Evolutionary conservation across 1,140 invertebrate genomes (phyloP).

Genomic region (Idris sp.): DNA sequence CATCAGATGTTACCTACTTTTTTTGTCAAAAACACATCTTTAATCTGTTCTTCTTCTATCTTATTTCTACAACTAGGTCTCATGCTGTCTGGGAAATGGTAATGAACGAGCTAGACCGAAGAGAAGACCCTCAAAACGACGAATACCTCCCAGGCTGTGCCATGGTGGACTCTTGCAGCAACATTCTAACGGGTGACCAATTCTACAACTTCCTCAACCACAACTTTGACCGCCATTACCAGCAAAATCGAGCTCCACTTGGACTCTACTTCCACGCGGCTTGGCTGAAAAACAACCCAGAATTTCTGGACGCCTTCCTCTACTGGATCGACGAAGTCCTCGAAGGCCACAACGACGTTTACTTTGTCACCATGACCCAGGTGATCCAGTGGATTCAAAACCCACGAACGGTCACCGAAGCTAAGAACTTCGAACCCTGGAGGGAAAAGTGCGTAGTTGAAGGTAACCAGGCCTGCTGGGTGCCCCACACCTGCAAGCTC

Average conservation of each 20-base stretch:
- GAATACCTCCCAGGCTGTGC: constrained; percentile 95
- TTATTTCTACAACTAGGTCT: constrained; percentile 63
- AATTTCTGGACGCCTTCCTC: constrained; percentile 94
- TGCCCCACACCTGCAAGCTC: constrained; percentile 92
- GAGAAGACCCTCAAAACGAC: constrained; percentile 94
- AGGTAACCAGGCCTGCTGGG: constrained; percentile 88
- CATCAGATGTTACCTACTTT: too few species aligned
- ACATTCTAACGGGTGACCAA: constrained; percentile 94
- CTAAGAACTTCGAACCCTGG: constrained; percentile 96
- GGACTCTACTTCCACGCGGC: constrained; percentile 97
- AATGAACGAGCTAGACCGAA: constrained; percentile 96
- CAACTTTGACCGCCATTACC: constrained; percentile 97
- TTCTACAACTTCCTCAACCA: constrained; percentile 97
- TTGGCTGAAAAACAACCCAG: constrained; percentile 96
- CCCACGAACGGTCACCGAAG: constrained; percentile 88
- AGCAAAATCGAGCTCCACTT: constrained; percentile 94
- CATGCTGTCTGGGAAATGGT: constrained; percentile 99
- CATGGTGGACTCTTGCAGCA: constrained; percentile 97
- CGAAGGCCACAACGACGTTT: constrained; percentile 92
- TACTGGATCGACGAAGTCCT: constrained; percentile 97
- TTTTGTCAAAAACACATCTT: too few species aligned
- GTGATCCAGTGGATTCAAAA: constrained; percentile 98
- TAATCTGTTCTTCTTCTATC: too few species aligned
- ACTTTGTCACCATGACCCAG: constrained; percentile 98
- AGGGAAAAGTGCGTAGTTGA: constrained; percentile 93